A percentile compares a stretch with the other conserved stretches of the same genome.
phyloP scores from a whole-genome alignment of 2,797 vertebrate genomes.

The Ptychobarbus kaznakovi region DNA sequence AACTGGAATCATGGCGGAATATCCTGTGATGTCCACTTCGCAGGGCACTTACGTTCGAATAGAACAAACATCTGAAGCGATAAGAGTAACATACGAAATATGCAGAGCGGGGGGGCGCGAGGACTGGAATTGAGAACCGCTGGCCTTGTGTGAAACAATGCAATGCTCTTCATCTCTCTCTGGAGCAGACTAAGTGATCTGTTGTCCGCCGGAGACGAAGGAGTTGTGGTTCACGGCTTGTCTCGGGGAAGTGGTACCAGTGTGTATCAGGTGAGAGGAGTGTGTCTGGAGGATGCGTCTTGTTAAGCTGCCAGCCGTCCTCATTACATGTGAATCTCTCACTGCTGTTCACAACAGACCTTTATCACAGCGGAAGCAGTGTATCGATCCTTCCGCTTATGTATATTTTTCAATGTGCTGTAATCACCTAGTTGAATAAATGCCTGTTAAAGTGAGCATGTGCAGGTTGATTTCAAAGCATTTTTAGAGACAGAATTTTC shows the following conservation, averaged over 20 bases:
- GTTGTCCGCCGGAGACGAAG: conserved; percentile 48
- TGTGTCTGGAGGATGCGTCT: neutral
- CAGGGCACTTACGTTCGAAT: no score
- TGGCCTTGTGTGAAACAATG: conserved; percentile 39
- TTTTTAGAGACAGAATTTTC: neutral
- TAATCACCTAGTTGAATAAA: neutral
- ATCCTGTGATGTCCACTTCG: no score
- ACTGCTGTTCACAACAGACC: neutral
- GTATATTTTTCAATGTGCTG: neutral
- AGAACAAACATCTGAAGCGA: no score
- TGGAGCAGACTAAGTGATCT: conserved; percentile 11
- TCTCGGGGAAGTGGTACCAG: conserved; percentile 47
- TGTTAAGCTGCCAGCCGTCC: conserved; percentile 13
- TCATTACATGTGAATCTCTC: conserved; percentile 1
- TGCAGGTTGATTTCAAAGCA: neutral
- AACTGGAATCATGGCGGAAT: no score
- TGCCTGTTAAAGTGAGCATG: neutral
- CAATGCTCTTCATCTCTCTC: neutral
- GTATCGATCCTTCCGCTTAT: neutral
- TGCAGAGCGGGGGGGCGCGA: no score
- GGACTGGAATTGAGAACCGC: no score
- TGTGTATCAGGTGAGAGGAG: conserved; percentile 50
- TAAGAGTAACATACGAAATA: no score
- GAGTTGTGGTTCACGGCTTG: neutral
- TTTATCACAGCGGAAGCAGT: neutral